Percentiles rank a stretch among this genome's conserved stretches.
Evolutionary conservation across 2,113 vertebrate species (phyloP).

Genomic region (Thymallus thymallus): DNA sequence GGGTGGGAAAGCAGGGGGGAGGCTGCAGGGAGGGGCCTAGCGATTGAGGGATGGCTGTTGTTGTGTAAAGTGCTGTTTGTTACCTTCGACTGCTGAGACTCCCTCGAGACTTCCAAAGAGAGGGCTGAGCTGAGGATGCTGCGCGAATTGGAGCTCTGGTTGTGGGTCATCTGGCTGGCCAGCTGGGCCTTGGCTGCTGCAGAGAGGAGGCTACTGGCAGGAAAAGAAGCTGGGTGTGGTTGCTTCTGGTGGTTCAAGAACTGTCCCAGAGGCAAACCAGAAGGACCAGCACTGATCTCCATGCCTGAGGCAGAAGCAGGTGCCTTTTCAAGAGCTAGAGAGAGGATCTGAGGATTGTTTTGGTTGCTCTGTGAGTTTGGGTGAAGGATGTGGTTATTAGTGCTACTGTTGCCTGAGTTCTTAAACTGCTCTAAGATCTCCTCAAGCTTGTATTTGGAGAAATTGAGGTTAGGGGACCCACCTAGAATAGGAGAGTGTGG

Average conservation of each 20-base stretch:
- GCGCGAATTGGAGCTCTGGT: conserved; percentile 38
- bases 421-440: conserved; percentile 78
- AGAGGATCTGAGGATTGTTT: conserved; percentile 66
- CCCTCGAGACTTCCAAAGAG: conserved; percentile 61
- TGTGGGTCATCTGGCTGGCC: conserved; percentile 73
- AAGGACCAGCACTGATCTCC: conserved; percentile 62
- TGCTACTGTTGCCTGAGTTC: conserved; percentile 72
- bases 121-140: background rate
- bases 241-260: conserved; percentile 71
- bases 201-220: conserved; percentile 85
- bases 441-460: conserved; percentile 71
- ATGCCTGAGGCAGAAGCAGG: conserved; percentile 59
- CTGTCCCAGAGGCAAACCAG: conserved; percentile 73
- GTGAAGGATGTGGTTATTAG: conserved; percentile 61
- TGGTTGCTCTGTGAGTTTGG: conserved; percentile 68
- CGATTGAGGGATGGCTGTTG: conserved; percentile 55
- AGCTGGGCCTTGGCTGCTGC: conserved; percentile 87
- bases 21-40: conserved; percentile 49
- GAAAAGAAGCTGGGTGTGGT: conserved; percentile 78
- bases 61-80: conserved; percentile 88
- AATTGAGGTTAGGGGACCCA: conserved; percentile 62
- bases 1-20: conserved; percentile 55
- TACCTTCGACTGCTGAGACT: conserved; percentile 71
- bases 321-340: conserved; percentile 39
- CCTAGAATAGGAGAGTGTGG: conserved; percentile 57